A percentile compares a stretch with the other conserved stretches of the same genome.
Conservation (phyloP, 2,888 invertebrate genomes). For the Amblyteles armatorius region DNA sequence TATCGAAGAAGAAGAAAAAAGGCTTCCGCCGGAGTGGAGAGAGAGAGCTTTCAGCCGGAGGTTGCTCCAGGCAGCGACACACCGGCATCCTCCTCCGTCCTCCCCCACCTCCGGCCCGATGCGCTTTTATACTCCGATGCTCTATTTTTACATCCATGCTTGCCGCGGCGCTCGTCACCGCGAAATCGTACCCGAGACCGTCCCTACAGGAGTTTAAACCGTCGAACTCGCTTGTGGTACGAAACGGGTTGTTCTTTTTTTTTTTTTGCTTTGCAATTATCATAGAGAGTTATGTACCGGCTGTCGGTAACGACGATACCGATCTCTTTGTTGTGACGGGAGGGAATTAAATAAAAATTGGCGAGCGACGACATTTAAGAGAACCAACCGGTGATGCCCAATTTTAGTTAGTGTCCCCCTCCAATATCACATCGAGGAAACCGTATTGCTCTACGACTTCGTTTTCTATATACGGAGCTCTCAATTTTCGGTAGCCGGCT, state of each 20-base stretch:
- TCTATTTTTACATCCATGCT: constrained; percentile 50
- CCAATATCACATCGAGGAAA: not conserved
- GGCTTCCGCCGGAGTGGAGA: constrained; percentile 5
- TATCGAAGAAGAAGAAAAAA: constrained; percentile 42
- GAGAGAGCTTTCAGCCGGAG: constrained; percentile 21
- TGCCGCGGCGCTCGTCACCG: constrained; percentile 22
- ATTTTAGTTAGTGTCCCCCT: not conserved
- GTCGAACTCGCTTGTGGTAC: not conserved
- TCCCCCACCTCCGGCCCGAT: constrained; percentile 23
- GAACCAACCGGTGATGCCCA: too few relatives aligned
- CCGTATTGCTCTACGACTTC: too few relatives aligned
- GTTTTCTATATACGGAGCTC: not conserved
- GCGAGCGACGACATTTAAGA: too few relatives aligned
- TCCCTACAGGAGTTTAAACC: constrained; percentile 17
- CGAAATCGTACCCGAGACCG: constrained; percentile 54
- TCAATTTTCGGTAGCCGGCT: not conserved
- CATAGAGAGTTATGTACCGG: not conserved
- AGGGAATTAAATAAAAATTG: too few relatives aligned
- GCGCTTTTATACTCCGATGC: constrained; percentile 44
- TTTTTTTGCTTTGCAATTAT: not conserved
- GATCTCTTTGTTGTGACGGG: not conserved
- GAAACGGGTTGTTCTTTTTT: constrained; percentile 10
- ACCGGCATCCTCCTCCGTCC: constrained; percentile 16
- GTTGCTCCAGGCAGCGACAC: constrained; percentile 21
- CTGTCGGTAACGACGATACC: constrained; percentile 1